phyloP scores from a whole-genome alignment of 1,140 invertebrate genomes.

The Cotesia typhae region DNA sequence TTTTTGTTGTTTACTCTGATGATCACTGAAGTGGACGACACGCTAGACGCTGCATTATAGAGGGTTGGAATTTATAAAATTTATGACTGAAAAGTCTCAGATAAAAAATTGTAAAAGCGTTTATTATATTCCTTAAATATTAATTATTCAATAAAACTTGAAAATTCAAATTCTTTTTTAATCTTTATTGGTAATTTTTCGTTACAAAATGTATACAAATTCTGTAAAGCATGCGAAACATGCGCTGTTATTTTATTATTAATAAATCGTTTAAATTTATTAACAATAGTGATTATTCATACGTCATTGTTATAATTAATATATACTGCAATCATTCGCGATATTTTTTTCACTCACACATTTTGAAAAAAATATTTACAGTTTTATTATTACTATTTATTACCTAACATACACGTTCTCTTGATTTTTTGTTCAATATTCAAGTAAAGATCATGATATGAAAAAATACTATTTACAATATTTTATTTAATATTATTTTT shows the following conservation, averaged over 20 bases:
- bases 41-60: neutral
- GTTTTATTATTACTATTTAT: neutral
- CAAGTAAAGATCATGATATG: conserved; percentile 6
- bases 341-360: conserved; percentile 18
- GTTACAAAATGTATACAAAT: conserved; percentile 35
- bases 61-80: conserved; percentile 14
- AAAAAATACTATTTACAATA: conserved; percentile 58
- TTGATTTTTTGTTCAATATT: neutral
- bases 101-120: neutral
- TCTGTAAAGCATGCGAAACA: no score
- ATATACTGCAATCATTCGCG: conserved; percentile 1
- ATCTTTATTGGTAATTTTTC: conserved; percentile 35
- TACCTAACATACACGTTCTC: conserved; percentile 1
- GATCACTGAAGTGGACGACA: neutral
- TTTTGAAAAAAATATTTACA: conserved; percentile 26
- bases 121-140: neutral
- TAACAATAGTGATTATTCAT: neutral
- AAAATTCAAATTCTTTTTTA: neutral
- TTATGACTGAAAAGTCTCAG: conserved; percentile 25
- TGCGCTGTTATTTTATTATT: neutral
- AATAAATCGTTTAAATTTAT: conserved; percentile 16
- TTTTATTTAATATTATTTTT: conserved; percentile 10
- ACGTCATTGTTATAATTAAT: conserved; percentile 2
- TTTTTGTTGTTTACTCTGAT: neutral
- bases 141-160: neutral